These are phyloP conservation scores for Platysteira castanea DNA, from an alignment of 2,113 vertebrate species.

Conservation along the genomic window DNA sequence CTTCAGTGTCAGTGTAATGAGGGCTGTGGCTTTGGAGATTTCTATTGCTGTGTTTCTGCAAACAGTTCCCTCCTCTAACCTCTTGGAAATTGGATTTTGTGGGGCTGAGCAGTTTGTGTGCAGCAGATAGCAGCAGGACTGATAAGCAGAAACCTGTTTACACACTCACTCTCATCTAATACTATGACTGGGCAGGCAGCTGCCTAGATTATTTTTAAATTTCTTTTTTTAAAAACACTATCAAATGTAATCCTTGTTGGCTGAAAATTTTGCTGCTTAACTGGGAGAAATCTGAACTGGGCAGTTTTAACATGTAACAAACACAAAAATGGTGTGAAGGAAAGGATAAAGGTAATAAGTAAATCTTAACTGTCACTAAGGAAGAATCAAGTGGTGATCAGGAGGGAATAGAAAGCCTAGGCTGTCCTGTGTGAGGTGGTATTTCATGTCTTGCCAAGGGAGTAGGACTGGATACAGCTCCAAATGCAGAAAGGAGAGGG, in stretches of 20 bases:
- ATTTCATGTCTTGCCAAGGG: neutral
- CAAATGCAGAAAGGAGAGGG: neutral
- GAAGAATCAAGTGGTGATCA: neutral
- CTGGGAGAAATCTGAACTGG: neutral
- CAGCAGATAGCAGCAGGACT: slow-evolving; percentile 41
- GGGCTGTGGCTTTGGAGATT: slow-evolving; percentile 43
- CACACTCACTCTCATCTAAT: slow-evolving; percentile 14
- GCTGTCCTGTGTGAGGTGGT: neutral
- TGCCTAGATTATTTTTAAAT: neutral
- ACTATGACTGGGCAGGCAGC: neutral
- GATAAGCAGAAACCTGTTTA: slow-evolving; percentile 64
- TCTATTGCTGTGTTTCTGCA: slow-evolving; percentile 52
- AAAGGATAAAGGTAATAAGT: neutral
- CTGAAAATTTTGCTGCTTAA: neutral
- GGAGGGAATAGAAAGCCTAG: neutral
- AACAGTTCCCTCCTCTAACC: slow-evolving; percentile 49
- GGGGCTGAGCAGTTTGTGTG: slow-evolving; percentile 50
- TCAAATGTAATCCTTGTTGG: neutral
- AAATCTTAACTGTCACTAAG: neutral
- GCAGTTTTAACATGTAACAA: neutral
- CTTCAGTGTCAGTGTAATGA: slow-evolving; percentile 16
- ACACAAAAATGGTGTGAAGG: neutral
- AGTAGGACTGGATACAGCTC: neutral
- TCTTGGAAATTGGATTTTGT: slow-evolving; percentile 66
- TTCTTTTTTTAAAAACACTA: neutral